These are phyloP conservation scores for Drepana falcataria DNA, from an alignment of 2,888 invertebrate species.

Conservation along the genomic window DNA sequence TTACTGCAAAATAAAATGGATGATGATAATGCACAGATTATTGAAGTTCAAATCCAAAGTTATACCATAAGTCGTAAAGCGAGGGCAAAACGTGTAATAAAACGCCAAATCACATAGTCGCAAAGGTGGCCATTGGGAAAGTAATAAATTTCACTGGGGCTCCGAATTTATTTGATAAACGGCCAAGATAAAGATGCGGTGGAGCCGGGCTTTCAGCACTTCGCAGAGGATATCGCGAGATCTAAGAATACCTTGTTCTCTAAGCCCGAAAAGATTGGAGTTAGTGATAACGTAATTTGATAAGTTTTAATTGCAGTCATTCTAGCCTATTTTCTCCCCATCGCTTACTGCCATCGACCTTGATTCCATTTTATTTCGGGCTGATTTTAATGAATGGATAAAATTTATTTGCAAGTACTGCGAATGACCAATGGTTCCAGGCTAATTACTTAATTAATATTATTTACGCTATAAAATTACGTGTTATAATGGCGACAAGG, in stretches of 20 bases:
- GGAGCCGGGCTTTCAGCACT: slow-evolving; percentile 39
- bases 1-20: too few species aligned
- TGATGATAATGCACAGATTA: background rate
- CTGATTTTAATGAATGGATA: too few species aligned
- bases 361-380: too few species aligned
- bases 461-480: too few species aligned
- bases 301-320: background rate
- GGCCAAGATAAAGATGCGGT: slow-evolving; percentile 58
- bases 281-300: background rate
- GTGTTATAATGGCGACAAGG: too few species aligned
- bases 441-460: too few species aligned
- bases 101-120: slow-evolving; percentile 49
- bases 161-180: slow-evolving; percentile 73
- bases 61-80: slow-evolving; percentile 44
- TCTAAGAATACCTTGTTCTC: slow-evolving; percentile 5
- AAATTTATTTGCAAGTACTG: too few species aligned
- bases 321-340: background rate
- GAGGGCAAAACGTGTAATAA: slow-evolving; percentile 47
- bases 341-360: too few species aligned
- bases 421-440: too few species aligned
- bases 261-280: background rate
- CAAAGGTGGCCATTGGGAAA: slow-evolving; percentile 62
- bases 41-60: slow-evolving; percentile 26
- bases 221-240: slow-evolving; percentile 40
- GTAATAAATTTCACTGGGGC: slow-evolving; percentile 67